Evolutionary conservation across 2,113 vertebrate genomes (phyloP).

Genomic region (Procavia capensis): DNA sequence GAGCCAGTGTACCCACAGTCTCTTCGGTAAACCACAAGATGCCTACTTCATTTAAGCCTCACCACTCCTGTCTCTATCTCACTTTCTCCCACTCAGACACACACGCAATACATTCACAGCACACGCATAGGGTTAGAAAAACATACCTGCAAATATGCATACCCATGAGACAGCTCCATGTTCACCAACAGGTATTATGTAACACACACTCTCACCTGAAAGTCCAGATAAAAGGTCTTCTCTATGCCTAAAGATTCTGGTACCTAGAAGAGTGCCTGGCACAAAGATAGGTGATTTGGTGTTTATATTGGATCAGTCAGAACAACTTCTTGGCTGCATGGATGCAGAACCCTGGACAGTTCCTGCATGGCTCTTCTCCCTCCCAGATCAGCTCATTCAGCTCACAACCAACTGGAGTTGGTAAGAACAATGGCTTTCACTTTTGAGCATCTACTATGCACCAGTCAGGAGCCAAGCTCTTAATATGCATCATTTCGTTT

Average conservation of each 20-base stretch:
- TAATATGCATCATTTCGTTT: not conserved
- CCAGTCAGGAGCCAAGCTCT: not conserved
- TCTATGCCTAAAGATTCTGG: not conserved
- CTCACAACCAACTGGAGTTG: not conserved
- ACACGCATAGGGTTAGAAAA: not conserved
- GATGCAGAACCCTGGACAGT: slow-evolving; percentile 63
- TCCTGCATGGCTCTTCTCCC: not conserved
- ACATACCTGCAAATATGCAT: not conserved
- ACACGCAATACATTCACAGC: not conserved
- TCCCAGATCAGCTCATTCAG: not conserved
- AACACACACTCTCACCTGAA: not conserved
- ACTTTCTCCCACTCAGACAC: not conserved
- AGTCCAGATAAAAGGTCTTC: not conserved
- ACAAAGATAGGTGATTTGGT: not conserved
- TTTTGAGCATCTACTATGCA: not conserved
- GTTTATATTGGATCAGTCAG: not conserved
- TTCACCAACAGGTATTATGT: not conserved
- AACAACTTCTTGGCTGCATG: not conserved
- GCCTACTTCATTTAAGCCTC: not conserved
- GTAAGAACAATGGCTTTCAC: not conserved
- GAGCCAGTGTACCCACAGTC: too few species aligned
- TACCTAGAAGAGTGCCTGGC: too few species aligned
- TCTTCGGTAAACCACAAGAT: not conserved
- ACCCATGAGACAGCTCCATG: not conserved
- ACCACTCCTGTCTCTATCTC: not conserved